phyloP scores from a whole-genome alignment of 2,797 vertebrate species.

The Cossypha caffra region DNA sequence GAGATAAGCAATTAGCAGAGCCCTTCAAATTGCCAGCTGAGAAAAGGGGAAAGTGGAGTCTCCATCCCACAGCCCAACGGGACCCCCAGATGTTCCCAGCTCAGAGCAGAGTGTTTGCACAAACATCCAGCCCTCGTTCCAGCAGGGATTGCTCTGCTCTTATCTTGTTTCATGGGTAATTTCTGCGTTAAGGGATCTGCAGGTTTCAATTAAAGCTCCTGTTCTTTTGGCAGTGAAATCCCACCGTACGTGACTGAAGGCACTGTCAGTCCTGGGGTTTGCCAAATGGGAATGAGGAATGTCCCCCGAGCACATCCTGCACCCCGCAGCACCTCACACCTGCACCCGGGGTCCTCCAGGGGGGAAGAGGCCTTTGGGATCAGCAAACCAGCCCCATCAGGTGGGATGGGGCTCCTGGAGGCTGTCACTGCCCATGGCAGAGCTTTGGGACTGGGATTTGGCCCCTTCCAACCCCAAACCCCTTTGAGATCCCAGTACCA shows the following conservation, averaged over 20 bases:
- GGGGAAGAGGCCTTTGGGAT: neutral
- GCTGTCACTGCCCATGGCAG: neutral
- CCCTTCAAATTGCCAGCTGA: constrained; percentile 11
- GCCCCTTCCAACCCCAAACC: neutral
- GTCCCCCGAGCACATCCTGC: neutral
- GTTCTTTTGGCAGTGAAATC: constrained; percentile 67
- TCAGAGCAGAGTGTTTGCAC: constrained; percentile 16
- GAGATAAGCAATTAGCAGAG: constrained; percentile 28
- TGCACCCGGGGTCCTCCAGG: neutral
- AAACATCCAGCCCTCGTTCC: constrained; percentile 1
- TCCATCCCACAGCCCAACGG: neutral
- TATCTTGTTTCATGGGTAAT: constrained; percentile 57
- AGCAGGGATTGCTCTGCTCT: neutral
- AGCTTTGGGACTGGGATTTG: neutral
- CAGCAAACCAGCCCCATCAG: accelerated
- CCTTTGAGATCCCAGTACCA: neutral
- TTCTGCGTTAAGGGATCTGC: constrained; percentile 66
- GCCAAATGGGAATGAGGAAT: neutral
- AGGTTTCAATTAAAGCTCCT: constrained; percentile 37
- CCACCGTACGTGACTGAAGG: constrained; percentile 68
- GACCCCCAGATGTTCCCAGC: constrained; percentile 5
- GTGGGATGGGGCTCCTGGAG: neutral
- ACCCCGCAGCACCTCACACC: neutral
- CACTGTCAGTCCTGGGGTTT: constrained; percentile 23
- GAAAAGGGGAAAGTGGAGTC: neutral